Evolutionary conservation across 2,888 invertebrate species (phyloP), one percentile per base, ranked within the genome.

Genomic region (Sinotaia quadrata): DNA sequence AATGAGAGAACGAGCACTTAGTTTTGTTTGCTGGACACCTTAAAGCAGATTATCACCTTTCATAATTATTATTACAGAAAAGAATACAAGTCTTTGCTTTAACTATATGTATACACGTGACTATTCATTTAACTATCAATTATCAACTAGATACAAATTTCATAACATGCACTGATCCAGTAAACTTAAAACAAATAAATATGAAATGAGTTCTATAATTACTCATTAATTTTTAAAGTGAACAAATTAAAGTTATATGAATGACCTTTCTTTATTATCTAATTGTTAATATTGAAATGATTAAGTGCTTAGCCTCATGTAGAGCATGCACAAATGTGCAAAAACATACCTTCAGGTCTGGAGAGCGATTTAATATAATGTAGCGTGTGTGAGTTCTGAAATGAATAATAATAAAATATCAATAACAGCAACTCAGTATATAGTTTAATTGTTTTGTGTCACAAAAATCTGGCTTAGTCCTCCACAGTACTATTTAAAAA

Each of bases 381-480:
- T 78, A 79, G 49, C 81, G 74, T 36, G 78, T 74, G 37, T 81
- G 77, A 37, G 78, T 74, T 57, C 81, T 81, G 75, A 44, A 78
- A 76, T n/a, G n/a, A n/a, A n/a, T 15, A 36, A 18, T 34, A 2
- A 18, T 12, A 2, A 29, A 4, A 7, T 5, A n/a, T 10, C 7
- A 44, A 61, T 27, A 49, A 15, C 18, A 29, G 2, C 15, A 24
- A 31, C 21, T 47, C 24, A 47, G 8, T 34, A 37, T 5, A 36
- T 15, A 31, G 12, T 8, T 15, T 44, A 15, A n/a, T 5, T 34
- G 18, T 37, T 36, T n/a, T n/a, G n/a, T n/a, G n/a, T n/a, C n/a
- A n/a, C n/a, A n/a, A n/a, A n/a, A n/a, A n/a, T n/a, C n/a, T n/a
- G n/a, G n/a, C n/a, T n/a, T n/a, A n/a, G n/a, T n/a, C n/a, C n/a